Percentiles rank a stretch among this genome's conserved stretches.
Conservation (phyloP, 1,140 invertebrate species). For the Orchestia grillus region DNA sequence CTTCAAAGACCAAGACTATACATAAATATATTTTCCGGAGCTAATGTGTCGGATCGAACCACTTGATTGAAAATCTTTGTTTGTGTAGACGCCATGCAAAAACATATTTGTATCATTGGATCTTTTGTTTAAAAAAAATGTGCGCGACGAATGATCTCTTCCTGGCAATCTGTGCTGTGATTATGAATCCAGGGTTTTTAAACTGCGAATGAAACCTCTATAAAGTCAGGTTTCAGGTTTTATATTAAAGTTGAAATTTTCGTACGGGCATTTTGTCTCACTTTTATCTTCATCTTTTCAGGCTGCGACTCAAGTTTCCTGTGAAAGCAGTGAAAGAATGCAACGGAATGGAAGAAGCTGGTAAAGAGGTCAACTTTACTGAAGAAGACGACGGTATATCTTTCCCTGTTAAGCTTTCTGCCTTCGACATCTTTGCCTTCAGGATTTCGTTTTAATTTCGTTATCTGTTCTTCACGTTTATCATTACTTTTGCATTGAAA, state of each 20-base stretch:
- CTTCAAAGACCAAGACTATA: too few relatives aligned
- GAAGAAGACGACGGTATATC: neutral
- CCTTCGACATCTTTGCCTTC: conserved; percentile 21
- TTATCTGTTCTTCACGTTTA: neutral
- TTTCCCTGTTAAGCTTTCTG: conserved; percentile 36
- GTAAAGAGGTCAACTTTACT: neutral
- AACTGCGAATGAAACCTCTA: neutral
- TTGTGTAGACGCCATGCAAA: too few relatives aligned
- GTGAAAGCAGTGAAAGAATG: neutral
- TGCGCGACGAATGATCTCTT: too few relatives aligned
- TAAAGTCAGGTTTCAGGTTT: neutral
- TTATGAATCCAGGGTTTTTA: neutral
- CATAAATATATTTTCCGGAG: too few relatives aligned
- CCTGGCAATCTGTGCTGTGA: neutral
- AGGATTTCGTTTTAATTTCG: neutral
- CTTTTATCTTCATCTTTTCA: neutral
- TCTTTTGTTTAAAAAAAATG: too few relatives aligned
- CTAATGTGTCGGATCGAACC: too few relatives aligned
- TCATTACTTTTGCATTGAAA: neutral
- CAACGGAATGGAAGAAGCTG: conserved; percentile 13
- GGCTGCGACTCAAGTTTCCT: neutral
- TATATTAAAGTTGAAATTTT: neutral
- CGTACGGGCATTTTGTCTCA: neutral
- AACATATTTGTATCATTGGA: too few relatives aligned
- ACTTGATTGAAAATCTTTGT: too few relatives aligned